phyloP scores from a whole-genome alignment of 30 jellyfish, hydroid and myxozoan genomes.

The Chironex yamaguchii region DNA sequence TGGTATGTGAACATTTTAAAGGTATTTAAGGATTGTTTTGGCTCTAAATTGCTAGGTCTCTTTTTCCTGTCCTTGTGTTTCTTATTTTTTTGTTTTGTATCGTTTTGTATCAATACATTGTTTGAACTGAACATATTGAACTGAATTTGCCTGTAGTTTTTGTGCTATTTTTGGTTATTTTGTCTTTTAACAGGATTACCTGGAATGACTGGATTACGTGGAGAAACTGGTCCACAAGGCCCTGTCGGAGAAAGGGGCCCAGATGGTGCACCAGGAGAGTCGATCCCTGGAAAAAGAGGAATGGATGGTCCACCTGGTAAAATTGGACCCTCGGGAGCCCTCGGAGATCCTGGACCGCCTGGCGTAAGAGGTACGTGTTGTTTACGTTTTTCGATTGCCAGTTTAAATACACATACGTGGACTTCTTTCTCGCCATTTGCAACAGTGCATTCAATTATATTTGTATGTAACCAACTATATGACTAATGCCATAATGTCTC shows the following conservation, averaged over 20 bases:
- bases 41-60: neutral
- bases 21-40: conserved; percentile 26
- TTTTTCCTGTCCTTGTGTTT: no score
- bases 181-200: neutral
- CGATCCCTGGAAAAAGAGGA: conserved; percentile 59
- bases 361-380: conserved; percentile 69
- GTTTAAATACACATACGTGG: no score
- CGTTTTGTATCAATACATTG: neutral
- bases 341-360: conserved; percentile 66
- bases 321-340: conserved; percentile 50
- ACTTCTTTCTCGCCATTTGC: neutral
- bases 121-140: neutral
- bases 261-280: conserved; percentile 71
- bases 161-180: no score
- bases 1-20: conserved; percentile 29
- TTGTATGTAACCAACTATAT: no score
- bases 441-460: neutral
- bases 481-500: no score
- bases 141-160: neutral
- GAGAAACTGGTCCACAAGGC: conserved; percentile 88
- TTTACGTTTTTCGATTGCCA: no score
- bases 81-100: neutral
- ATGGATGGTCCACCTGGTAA: conserved; percentile 79
- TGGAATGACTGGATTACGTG: conserved; percentile 27
- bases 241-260: conserved; percentile 75